These are phyloP conservation scores for Acromyrmex charruanus DNA, from an alignment of 1,140 invertebrate genomes.

Conservation along the genomic window DNA sequence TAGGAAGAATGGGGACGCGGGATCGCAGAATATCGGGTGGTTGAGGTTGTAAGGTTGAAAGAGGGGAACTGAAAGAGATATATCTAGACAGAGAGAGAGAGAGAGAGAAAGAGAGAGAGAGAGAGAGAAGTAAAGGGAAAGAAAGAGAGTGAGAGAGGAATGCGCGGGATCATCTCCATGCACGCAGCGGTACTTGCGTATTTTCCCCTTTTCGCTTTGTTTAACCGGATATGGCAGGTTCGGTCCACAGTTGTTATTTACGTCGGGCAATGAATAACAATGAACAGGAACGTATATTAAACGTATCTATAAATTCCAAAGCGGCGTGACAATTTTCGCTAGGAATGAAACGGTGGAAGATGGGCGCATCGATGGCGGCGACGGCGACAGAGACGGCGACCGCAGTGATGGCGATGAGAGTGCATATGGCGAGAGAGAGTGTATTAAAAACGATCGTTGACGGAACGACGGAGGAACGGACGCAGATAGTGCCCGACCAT, in stretches of 20 bases:
- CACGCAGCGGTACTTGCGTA: slow-evolving; percentile 21
- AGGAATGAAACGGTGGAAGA: slow-evolving; percentile 17
- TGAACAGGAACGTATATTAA: slow-evolving; percentile 66
- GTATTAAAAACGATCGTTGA: slow-evolving; percentile 56
- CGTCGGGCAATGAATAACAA: slow-evolving; percentile 77
- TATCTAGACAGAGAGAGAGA: background rate
- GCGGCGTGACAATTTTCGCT: slow-evolving; percentile 69
- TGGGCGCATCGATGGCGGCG: slow-evolving; percentile 2
- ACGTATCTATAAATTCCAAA: slow-evolving; percentile 71
- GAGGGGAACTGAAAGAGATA: slow-evolving; percentile 39
- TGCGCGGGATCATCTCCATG: slow-evolving; percentile 32
- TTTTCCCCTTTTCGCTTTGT: slow-evolving; percentile 62
- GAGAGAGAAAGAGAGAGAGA: background rate
- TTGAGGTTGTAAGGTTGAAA: slow-evolving; percentile 29
- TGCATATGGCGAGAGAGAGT: background rate
- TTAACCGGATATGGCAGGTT: slow-evolving; percentile 69
- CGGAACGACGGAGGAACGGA: slow-evolving; percentile 49
- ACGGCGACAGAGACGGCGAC: background rate
- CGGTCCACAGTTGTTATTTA: slow-evolving; percentile 73
- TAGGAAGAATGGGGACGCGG: slow-evolving; percentile 44
- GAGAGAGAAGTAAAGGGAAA: background rate
- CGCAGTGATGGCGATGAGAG: background rate
- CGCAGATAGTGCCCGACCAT: slow-evolving; percentile 43
- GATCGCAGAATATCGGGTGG: slow-evolving; percentile 28
- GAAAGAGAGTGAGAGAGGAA: background rate